Percentiles rank a stretch among this genome's conserved stretches.
Conservation (phyloP, 2,888 invertebrate species). For the Chaetoderma sp. region DNA sequence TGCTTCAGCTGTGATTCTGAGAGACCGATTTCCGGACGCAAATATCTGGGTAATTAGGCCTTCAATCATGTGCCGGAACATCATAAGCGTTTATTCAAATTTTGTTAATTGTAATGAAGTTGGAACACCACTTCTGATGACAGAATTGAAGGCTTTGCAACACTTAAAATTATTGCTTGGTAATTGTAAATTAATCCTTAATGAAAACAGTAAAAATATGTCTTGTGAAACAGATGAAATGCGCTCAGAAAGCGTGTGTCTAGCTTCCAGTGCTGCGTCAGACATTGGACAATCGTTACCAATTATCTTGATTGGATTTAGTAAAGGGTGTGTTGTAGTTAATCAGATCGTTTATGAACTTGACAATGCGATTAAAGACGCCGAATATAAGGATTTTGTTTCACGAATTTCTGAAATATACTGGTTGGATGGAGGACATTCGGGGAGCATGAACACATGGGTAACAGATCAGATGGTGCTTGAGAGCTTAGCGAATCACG, state of each 20-base stretch:
- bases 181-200: too few relatives aligned
- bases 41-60: constrained; percentile 65
- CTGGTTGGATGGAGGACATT: constrained; percentile 93
- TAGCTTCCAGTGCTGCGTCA: constrained; percentile 43
- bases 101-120: constrained; percentile 83
- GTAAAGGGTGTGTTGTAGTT: constrained; percentile 92
- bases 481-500: constrained; percentile 75
- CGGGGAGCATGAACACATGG: constrained; percentile 90
- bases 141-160: constrained; percentile 79
- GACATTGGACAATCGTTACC: constrained; percentile 16
- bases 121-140: constrained; percentile 85
- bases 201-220: too few relatives aligned
- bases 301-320: constrained; percentile 81
- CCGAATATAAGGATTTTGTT: constrained; percentile 68
- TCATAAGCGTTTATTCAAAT: constrained; percentile 89
- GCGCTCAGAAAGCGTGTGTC: too few relatives aligned
- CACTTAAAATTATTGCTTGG: constrained; percentile 78
- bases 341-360: constrained; percentile 92
- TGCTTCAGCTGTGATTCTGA: constrained; percentile 79
- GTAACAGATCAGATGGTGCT: constrained; percentile 82
- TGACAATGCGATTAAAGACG: constrained; percentile 68
- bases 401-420: constrained; percentile 80
- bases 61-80: constrained; percentile 82
- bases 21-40: constrained; percentile 77
- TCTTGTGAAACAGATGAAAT: too few relatives aligned